These are phyloP conservation scores for Zaprionus bogoriensis DNA, from an alignment of 2,888 invertebrate genomes.

Conservation along the genomic window DNA sequence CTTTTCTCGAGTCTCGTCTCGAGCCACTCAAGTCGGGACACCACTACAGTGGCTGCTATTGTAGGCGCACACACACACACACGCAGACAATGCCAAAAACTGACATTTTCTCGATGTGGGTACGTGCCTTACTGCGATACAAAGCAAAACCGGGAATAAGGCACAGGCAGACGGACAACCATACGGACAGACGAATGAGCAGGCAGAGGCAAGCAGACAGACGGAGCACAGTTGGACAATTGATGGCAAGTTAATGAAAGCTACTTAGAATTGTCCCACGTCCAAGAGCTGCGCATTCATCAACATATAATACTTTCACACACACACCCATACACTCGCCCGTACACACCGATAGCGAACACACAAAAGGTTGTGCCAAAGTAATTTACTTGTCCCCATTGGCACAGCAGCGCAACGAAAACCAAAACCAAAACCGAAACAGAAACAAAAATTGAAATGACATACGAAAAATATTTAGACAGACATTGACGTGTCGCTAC, in stretches of 20 bases:
- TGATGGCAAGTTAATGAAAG: slow-evolving; percentile 65
- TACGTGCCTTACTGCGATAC: not conserved
- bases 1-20: slow-evolving; percentile 1
- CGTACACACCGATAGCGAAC: slow-evolving; percentile 10
- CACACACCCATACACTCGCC: slow-evolving; percentile 1
- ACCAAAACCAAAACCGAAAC: slow-evolving; percentile 16
- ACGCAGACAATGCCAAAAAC: not conserved
- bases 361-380: slow-evolving; percentile 59
- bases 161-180: not conserved
- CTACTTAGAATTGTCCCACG: slow-evolving; percentile 49
- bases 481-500: slow-evolving; percentile 38
- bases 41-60: not conserved
- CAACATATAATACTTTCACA: slow-evolving; percentile 44
- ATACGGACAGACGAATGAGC: not conserved
- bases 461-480: slow-evolving; percentile 45
- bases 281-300: slow-evolving; percentile 27
- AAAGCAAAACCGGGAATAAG: too few species aligned
- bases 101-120: not conserved
- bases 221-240: too few species aligned
- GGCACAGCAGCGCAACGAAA: too few species aligned
- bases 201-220: not conserved
- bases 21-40: not conserved
- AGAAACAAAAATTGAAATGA: slow-evolving; percentile 48
- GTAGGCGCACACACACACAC: not conserved
- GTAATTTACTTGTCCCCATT: slow-evolving; percentile 48